Percentiles rank a stretch among this genome's conserved stretches.
These are phyloP conservation scores for Psophia crepitans DNA, from an alignment of 2,113 vertebrate species.

Conservation along the genomic window DNA sequence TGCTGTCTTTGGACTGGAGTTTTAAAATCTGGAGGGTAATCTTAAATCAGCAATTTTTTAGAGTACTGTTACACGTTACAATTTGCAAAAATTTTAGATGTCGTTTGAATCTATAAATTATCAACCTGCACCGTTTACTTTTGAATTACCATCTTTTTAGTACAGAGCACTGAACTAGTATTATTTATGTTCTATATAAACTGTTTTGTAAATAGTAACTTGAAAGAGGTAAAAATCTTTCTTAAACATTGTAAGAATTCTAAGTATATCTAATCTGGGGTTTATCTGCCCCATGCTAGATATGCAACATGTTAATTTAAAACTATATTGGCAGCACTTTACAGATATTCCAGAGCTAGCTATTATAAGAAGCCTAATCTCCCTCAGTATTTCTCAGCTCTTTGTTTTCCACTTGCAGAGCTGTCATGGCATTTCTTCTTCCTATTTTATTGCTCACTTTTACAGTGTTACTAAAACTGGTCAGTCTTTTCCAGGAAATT, in stretches of 20 bases:
- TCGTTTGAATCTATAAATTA: background rate
- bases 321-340: background rate
- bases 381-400: background rate
- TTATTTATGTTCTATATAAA: background rate
- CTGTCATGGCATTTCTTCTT: slow-evolving; percentile 2
- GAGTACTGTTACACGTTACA: background rate
- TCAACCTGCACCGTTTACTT: background rate
- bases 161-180: background rate
- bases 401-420: slow-evolving; percentile 25
- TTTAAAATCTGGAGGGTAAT: background rate
- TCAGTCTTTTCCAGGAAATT: slow-evolving; percentile 31
- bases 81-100: background rate
- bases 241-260: background rate
- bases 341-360: background rate
- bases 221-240: background rate
- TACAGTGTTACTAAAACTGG: background rate
- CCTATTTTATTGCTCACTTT: slow-evolving; percentile 1
- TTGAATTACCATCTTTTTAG: background rate
- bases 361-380: background rate
- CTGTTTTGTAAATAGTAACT: background rate
- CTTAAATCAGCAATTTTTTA: background rate
- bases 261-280: background rate
- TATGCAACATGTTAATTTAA: background rate
- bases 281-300: background rate
- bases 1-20: background rate